These are phyloP conservation scores for Cricetomys ansorgei DNA, from an alignment of 2,113 vertebrate species.

Conservation along the genomic window DNA sequence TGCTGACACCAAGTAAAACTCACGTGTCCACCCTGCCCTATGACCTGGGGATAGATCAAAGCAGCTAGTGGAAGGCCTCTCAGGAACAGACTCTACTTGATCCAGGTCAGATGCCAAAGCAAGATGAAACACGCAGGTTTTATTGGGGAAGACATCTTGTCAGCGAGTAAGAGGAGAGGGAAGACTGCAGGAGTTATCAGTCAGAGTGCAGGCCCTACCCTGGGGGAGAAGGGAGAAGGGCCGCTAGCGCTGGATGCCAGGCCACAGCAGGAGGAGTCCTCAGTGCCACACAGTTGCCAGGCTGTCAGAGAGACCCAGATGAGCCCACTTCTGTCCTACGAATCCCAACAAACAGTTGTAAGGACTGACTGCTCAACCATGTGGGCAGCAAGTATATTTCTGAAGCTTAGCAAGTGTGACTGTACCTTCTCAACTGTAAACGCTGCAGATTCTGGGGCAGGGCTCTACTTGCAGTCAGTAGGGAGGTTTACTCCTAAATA, in stretches of 20 bases:
- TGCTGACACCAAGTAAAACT: background rate
- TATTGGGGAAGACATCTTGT: background rate
- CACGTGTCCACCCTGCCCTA: background rate
- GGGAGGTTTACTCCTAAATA: background rate
- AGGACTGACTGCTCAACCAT: background rate
- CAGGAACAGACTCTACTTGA: background rate
- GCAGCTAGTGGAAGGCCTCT: background rate
- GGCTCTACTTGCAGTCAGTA: background rate
- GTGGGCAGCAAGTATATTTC: background rate
- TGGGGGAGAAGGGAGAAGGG: background rate
- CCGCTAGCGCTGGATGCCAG: background rate
- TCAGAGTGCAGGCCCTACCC: background rate
- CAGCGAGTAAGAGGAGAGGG: background rate
- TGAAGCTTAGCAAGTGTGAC: background rate
- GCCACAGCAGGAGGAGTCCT: background rate
- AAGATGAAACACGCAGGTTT: background rate
- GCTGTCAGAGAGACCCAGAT: background rate
- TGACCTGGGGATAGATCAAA: background rate
- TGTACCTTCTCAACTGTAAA: background rate
- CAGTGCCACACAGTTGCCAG: background rate
- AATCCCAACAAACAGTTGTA: background rate
- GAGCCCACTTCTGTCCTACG: background rate
- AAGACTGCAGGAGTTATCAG: background rate
- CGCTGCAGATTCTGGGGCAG: background rate
- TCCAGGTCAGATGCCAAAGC: background rate